phyloP scores from a whole-genome alignment of 2,113 vertebrate genomes.

The Microtus richardsoni region DNA sequence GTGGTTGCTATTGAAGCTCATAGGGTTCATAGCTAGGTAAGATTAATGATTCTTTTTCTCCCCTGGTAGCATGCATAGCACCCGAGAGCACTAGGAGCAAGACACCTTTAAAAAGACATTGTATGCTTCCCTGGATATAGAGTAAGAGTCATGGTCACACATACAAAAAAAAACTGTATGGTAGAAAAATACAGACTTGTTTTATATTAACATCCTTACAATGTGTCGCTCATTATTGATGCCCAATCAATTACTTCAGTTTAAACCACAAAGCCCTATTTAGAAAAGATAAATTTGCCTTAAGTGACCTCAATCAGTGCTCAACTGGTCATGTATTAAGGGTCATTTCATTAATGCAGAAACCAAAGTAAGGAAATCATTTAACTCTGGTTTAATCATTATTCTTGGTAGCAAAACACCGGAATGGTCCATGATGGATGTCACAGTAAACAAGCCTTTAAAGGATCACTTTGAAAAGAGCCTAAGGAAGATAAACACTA shows the following conservation, averaged over 20 bases:
- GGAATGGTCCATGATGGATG: not conserved
- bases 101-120: constrained; percentile 1
- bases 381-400: constrained; percentile 6
- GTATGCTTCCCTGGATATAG: not conserved
- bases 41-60: not conserved
- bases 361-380: constrained; percentile 27
- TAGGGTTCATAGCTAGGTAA: not conserved
- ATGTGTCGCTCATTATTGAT: not conserved
- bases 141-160: constrained; percentile 15
- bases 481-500: constrained; percentile 38
- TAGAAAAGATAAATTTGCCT: constrained; percentile 55
- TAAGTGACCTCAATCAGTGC: constrained; percentile 44
- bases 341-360: constrained; percentile 55
- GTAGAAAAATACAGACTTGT: constrained; percentile 30
- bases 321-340: constrained; percentile 9
- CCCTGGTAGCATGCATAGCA: not conserved
- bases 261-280: constrained; percentile 26
- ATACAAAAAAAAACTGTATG: not conserved
- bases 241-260: constrained; percentile 2
- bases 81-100: not conserved
- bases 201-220: not conserved
- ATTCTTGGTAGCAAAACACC: constrained; percentile 11
- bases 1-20: not conserved
- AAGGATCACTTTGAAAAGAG: not conserved
- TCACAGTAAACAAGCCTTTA: constrained; percentile 19